Percentiles rank a stretch among this genome's conserved stretches.
phyloP scores from a whole-genome alignment of 2,888 invertebrate genomes.

The Leptogaster cylindrica region DNA sequence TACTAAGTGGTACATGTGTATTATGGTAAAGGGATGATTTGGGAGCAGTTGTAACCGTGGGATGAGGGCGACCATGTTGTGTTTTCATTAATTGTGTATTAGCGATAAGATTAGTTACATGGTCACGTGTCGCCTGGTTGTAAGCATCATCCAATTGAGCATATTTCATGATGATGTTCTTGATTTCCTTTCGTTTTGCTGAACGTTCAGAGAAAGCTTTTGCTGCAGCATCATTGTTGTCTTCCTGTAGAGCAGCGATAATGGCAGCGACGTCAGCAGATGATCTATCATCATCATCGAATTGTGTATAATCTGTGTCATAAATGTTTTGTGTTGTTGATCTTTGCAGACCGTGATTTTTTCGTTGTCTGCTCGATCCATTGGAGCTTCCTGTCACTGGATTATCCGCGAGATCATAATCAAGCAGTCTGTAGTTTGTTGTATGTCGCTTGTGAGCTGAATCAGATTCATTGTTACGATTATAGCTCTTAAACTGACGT shows the following conservation, averaged over 20 bases:
- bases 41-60: constrained; percentile 48
- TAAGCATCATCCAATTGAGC: constrained; percentile 78
- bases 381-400: constrained; percentile 45
- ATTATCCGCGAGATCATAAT: constrained; percentile 36
- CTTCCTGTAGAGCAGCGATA: constrained; percentile 58
- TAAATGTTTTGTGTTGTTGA: constrained; percentile 52
- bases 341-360: constrained; percentile 47
- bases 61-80: constrained; percentile 52
- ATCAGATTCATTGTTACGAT: constrained; percentile 50
- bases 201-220: constrained; percentile 71
- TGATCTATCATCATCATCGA: constrained; percentile 62
- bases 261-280: constrained; percentile 67
- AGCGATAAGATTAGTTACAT: constrained; percentile 44
- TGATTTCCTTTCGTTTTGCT: constrained; percentile 81
- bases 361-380: constrained; percentile 43
- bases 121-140: constrained; percentile 57
- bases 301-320: constrained; percentile 46
- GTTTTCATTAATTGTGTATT: constrained; percentile 44
- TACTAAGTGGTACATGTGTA: constrained; percentile 28
- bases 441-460: not conserved
- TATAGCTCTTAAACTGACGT: constrained; percentile 53
- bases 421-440: constrained; percentile 30
- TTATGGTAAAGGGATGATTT: constrained; percentile 27
- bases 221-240: constrained; percentile 62
- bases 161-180: constrained; percentile 82